These are phyloP conservation scores for Myiagra hebetior DNA, from an alignment of 2,113 vertebrate genomes.

Conservation along the genomic window DNA sequence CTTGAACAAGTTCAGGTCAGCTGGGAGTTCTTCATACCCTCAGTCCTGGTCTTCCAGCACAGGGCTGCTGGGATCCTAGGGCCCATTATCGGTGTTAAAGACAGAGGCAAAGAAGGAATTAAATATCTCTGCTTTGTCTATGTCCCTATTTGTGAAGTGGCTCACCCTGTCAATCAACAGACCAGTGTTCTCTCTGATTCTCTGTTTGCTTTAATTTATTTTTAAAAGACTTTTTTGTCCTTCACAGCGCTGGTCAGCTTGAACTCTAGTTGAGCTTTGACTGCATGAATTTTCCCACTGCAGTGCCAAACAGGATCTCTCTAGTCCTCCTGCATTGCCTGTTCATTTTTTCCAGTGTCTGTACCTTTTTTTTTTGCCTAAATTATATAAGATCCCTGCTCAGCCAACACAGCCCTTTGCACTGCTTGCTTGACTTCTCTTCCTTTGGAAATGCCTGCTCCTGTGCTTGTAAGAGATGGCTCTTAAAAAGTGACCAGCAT, in stretches of 20 bases:
- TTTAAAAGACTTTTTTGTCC: background rate
- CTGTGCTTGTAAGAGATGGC: background rate
- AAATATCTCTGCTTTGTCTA: background rate
- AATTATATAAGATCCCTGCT: background rate
- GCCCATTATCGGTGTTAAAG: rapidly evolving
- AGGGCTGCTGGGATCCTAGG: background rate
- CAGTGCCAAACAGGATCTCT: background rate
- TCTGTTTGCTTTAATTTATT: background rate
- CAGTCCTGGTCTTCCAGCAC: background rate
- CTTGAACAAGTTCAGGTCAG: background rate
- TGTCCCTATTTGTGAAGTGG: background rate
- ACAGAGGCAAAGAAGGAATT: background rate
- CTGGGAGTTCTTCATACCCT: background rate
- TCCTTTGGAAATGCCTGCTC: background rate
- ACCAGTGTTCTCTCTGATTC: background rate
- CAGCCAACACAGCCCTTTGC: background rate
- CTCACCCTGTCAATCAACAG: background rate
- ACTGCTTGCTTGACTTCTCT: background rate
- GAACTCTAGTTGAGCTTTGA: background rate
- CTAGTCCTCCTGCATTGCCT: background rate
- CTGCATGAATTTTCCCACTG: background rate
- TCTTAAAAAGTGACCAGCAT: background rate
- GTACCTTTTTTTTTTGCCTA: background rate
- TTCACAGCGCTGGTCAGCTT: background rate
- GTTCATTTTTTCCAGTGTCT: background rate